Base-by-base conservation (phyloP, 2,888 invertebrate genomes). In the Drosophila testacea region DNA sequence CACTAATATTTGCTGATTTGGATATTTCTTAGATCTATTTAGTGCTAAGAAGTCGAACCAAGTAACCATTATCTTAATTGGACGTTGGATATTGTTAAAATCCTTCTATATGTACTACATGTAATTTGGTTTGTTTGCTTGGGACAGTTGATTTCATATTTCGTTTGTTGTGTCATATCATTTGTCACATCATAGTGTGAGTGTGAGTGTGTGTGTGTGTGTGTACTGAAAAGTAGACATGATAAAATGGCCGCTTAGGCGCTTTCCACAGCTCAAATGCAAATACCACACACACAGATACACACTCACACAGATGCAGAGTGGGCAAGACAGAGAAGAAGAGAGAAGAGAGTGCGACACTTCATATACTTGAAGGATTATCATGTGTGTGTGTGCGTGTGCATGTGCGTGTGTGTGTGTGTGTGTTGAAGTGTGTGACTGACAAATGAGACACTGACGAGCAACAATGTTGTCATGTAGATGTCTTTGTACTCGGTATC, bases 241-340 rank as follows among this genome's bases (percentile, higher is more conserved):
- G 88, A 86, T 88, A 83, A 88, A 83, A 86, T 88, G 89, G 79
- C 72, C 81, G 87, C 81, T 83, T 83, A 88, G 86, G 85, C 83
- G 62, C 77, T 85, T 83, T 83, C 85, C 85, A 60, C 71, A 68
- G 42, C 62, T 46, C 65, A 62, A 81, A 78, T 70, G 79, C 78
- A 77, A 78, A 78, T 81, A 69, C 48, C 61, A 55, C n/a, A 54
- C 4, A 70, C 22, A 39, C 41, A 52, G 44, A 39, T 39, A 50
- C 36, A 50, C 42, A 52, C 41, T 7, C n/a, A 46, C 16, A 48
- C 36, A 36, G 7, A 42, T 30, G 41, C 1, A 22, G 22, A 39
- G 30, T 6, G 30, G 6, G 30, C 5, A 13, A 22, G 3, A 9
- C n/a, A 2, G 13, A n/a, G 11, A 34, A n/a, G n/a, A n/a, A n/a